Evolutionary conservation across 1,140 invertebrate species (phyloP).

Genomic region (Megathymus violae): DNA sequence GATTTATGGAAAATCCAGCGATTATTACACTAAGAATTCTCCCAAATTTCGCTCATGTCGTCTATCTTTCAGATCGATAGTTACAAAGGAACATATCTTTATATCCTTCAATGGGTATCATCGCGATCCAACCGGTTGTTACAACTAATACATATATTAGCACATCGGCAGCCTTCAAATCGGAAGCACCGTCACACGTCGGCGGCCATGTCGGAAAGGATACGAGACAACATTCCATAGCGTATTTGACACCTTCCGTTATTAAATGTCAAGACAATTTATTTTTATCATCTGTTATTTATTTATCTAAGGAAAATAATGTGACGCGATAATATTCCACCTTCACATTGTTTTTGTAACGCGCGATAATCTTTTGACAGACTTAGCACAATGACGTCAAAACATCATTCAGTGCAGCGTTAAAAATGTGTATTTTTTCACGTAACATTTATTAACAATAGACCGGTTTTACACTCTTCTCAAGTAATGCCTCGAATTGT

Average conservation of each 20-base stretch:
- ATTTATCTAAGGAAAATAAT: background rate
- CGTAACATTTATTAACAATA: constrained; percentile 28
- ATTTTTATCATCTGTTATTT: constrained; percentile 29
- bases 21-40: background rate
- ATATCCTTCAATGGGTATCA: constrained; percentile 10
- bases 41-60: background rate
- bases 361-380: constrained; percentile 3
- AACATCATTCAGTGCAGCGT: constrained; percentile 13
- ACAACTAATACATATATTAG: constrained; percentile 25
- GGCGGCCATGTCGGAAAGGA: constrained; percentile 15
- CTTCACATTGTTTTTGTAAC: background rate
- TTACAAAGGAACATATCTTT: too few relatives aligned
- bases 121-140: constrained; percentile 15
- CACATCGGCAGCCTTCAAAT: constrained; percentile 23
- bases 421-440: constrained; percentile 21
- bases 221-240: constrained; percentile 25
- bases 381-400: constrained; percentile 4
- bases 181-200: constrained; percentile 22
- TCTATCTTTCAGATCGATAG: background rate
- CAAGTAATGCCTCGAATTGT: constrained; percentile 5
- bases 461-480: constrained; percentile 1
- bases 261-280: constrained; percentile 7
- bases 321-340: background rate
- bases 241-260: constrained; percentile 10
- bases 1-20: constrained; percentile 5